Conservation (phyloP, 2,113 vertebrate genomes). For the Dromaius novaehollandiae region DNA sequence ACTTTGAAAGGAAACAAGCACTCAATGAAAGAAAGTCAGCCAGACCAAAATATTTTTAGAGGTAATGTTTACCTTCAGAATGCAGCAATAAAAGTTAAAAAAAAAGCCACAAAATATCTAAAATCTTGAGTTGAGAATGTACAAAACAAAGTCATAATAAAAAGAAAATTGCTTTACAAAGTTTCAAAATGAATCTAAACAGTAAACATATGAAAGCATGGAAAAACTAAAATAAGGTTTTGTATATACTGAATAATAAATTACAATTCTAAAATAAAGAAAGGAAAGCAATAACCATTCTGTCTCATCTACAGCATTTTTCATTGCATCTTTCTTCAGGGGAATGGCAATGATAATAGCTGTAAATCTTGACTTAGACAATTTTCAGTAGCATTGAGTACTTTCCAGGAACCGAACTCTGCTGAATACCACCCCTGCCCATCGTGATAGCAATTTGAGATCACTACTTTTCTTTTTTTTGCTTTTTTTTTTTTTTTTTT, state of each 20-base stretch:
- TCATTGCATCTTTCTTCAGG: background rate
- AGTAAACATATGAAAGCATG: slow-evolving; percentile 58
- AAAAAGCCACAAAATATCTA: slow-evolving; percentile 55
- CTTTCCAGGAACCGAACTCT: slow-evolving; percentile 7
- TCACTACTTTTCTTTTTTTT: background rate
- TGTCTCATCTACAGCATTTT: background rate
- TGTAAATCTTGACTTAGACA: background rate
- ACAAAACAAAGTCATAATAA: slow-evolving; percentile 73
- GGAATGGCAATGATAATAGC: background rate
- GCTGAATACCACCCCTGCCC: background rate
- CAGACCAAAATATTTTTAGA: slow-evolving; percentile 50
- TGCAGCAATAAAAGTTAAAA: slow-evolving; percentile 49
- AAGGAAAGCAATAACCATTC: slow-evolving; percentile 53
- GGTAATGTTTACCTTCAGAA: slow-evolving; percentile 67
- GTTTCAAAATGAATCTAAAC: slow-evolving; percentile 51
- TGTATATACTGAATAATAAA: slow-evolving; percentile 65
- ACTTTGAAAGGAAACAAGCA: background rate
- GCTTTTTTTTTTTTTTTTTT: background rate
- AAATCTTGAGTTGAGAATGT: slow-evolving; percentile 65
- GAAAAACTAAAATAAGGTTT: slow-evolving; percentile 38
- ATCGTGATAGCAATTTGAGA: background rate
- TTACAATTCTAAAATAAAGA: slow-evolving; percentile 56
- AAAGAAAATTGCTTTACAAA: slow-evolving; percentile 69
- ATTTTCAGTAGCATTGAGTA: background rate
- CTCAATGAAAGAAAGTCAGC: slow-evolving; percentile 5